Conservation (phyloP, 2,113 vertebrate genomes). For the Oryctolagus cuniculus region mOryCun1.1 NC_091433.1:138496501-138497000, state of each 20-base stretch:
- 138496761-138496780: background rate
- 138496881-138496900: background rate
- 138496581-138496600: background rate
- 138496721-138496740: background rate
- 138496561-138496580: background rate
- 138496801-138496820: background rate
- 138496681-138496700: background rate
- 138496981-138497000: background rate
- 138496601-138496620: background rate
- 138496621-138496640: background rate
- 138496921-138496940: too few relatives aligned
- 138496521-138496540: conserved; percentile 4
- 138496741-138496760: background rate
- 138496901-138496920: background rate
- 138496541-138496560: background rate
- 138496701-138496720: background rate
- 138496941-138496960: background rate
- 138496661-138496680: background rate
- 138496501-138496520: background rate
- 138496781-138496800: background rate
- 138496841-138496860: background rate
- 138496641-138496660: background rate
- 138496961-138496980: background rate
- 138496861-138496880: background rate
- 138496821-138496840: background rate